Conservation (phyloP, 2,797 vertebrate genomes). For the Anolis apletophallus region DNA sequence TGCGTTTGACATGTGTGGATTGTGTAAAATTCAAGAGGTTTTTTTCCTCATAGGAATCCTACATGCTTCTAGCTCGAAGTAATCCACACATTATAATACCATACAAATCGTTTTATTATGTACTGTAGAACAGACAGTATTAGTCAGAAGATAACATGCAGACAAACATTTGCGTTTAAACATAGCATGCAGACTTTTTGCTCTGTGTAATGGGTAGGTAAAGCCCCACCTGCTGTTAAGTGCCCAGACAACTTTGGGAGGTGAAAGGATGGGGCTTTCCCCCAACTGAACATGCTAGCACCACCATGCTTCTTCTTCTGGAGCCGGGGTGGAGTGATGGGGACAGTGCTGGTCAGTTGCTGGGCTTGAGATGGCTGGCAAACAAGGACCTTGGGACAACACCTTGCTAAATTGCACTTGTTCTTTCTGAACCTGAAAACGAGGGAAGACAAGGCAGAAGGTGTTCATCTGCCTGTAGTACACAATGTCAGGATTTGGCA, state of each 20-base stretch:
- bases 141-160: slow-evolving; percentile 79
- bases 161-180: slow-evolving; percentile 70
- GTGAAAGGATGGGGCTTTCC: slow-evolving; percentile 44
- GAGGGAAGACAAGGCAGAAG: slow-evolving; percentile 41
- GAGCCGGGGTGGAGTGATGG: slow-evolving; percentile 39
- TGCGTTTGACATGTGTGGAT: neutral
- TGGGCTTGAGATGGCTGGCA: slow-evolving; percentile 31
- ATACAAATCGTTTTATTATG: slow-evolving; percentile 81
- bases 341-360: slow-evolving; percentile 54
- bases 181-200: slow-evolving; percentile 78
- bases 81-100: slow-evolving; percentile 41
- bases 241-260: slow-evolving; percentile 42
- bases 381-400: slow-evolving; percentile 48
- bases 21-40: neutral
- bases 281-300: slow-evolving; percentile 62
- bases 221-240: slow-evolving; percentile 60
- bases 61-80: neutral
- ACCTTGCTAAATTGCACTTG: slow-evolving; percentile 48
- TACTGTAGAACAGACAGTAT: slow-evolving; percentile 74
- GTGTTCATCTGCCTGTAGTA: slow-evolving; percentile 61
- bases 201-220: slow-evolving; percentile 56
- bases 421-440: slow-evolving; percentile 14
- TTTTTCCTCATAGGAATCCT: neutral
- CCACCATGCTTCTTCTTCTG: slow-evolving; percentile 43
- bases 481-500: slow-evolving; percentile 56